Evolutionary conservation across 2,113 vertebrate species (phyloP).

Genomic region (Myiopsitta monachus): DNA sequence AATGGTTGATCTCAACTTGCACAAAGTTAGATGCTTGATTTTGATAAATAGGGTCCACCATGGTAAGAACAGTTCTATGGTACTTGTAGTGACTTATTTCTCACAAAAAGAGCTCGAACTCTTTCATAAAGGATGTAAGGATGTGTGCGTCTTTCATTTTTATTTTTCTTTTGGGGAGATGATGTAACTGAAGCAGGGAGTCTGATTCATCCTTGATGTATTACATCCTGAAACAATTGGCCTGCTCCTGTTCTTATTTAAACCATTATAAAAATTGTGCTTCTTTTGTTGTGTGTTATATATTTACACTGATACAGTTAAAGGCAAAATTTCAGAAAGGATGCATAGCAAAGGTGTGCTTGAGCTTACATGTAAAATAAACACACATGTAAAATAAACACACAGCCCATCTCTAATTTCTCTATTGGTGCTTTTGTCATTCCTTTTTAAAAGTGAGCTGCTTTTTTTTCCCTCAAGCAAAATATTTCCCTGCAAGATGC

Average conservation of each 20-base stretch:
- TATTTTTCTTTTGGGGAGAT: not conserved
- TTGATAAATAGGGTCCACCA: not conserved
- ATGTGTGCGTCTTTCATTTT: not conserved
- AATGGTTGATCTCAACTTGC: not conserved
- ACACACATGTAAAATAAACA: not conserved
- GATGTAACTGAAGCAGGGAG: not conserved
- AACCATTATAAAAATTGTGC: not conserved
- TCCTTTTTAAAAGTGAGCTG: not conserved
- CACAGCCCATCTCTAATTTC: not conserved
- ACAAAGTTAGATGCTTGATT: slow-evolving; percentile 16
- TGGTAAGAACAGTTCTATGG: not conserved
- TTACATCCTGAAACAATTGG: not conserved
- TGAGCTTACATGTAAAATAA: not conserved
- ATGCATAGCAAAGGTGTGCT: not conserved
- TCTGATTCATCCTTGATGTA: not conserved
- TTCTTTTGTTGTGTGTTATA: not conserved
- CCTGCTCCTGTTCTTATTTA: not conserved
- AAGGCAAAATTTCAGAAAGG: not conserved
- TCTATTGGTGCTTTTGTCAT: not conserved
- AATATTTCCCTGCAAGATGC: not conserved
- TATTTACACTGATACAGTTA: not conserved
- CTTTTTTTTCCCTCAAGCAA: not conserved
- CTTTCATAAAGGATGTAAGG: not conserved
- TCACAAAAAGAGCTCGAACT: not conserved
- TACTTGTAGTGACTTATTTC: not conserved